Evolutionary conservation across 2,888 invertebrate genomes (phyloP).

Genomic region (Athalia rosae): DNA sequence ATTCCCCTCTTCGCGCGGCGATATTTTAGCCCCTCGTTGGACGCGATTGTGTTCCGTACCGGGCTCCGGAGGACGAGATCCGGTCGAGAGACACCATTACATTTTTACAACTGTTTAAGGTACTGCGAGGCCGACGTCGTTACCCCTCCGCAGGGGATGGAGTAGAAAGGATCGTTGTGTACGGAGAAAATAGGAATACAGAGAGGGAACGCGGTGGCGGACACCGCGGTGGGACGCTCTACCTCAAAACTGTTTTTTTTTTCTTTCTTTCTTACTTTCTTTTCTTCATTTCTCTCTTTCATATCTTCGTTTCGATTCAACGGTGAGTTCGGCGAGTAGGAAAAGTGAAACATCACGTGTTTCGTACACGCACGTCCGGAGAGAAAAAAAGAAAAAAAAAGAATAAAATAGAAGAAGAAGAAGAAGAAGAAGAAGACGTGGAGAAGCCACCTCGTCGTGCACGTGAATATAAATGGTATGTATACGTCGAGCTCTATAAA

Average conservation of each 20-base stretch:
- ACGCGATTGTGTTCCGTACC: conserved; percentile 25
- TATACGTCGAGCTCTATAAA: conserved; percentile 19
- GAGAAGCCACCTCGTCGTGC: background rate
- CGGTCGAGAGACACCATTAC: conserved; percentile 66
- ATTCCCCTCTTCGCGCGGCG: conserved; percentile 49
- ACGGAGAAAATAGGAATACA: conserved; percentile 20
- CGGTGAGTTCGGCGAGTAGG: conserved; percentile 62
- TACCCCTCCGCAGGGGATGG: conserved; percentile 48
- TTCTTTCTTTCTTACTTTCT: no score
- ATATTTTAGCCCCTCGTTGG: conserved; percentile 22
- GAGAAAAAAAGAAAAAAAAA: conserved; percentile 42
- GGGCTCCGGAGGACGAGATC: conserved; percentile 51
- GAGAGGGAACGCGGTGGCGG: conserved; percentile 15
- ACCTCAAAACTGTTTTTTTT: conserved; percentile 45
- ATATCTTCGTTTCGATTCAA: conserved; percentile 55
- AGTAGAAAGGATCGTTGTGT: conserved; percentile 32
- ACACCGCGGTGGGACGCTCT: conserved; percentile 34
- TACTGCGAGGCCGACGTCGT: no score
- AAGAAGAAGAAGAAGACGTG: no score
- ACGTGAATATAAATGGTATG: conserved; percentile 23
- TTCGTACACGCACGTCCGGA: conserved; percentile 52
- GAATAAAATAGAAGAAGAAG: no score
- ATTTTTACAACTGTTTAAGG: conserved; percentile 71
- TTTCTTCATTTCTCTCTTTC: no score
- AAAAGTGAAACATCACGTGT: conserved; percentile 69